Conservation (phyloP, 2,888 invertebrate genomes). For the Stenichneumon culpator region DNA sequence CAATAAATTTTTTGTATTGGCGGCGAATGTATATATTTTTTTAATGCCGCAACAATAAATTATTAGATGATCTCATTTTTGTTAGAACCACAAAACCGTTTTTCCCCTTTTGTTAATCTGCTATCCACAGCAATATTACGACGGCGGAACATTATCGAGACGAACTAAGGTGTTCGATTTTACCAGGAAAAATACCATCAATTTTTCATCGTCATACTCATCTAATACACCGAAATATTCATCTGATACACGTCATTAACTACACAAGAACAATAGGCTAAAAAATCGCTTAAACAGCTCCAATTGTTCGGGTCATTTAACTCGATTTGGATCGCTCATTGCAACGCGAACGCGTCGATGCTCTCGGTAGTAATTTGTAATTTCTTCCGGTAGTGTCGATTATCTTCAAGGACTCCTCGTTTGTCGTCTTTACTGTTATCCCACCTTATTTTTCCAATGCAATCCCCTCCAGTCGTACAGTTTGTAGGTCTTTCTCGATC, state of each 20-base stretch:
- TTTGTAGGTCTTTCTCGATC: not conserved
- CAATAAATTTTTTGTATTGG: no score
- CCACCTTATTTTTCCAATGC: not conserved
- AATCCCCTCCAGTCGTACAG: no score
- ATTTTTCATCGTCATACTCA: not conserved
- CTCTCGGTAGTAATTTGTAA: slow-evolving; percentile 27
- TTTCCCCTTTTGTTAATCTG: no score
- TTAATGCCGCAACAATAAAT: no score
- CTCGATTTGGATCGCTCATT: slow-evolving; percentile 34
- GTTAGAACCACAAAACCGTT: no score
- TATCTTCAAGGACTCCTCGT: slow-evolving; percentile 19
- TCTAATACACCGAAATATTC: no score
- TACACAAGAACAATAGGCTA: not conserved
- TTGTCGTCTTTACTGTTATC: not conserved
- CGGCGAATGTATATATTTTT: no score
- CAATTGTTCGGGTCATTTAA: slow-evolving; percentile 35
- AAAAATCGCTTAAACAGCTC: not conserved
- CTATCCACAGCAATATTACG: no score
- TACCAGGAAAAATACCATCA: no score
- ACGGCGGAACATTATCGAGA: no score
- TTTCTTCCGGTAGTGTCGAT: slow-evolving; percentile 22
- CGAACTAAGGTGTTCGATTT: no score
- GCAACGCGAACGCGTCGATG: slow-evolving; percentile 28
- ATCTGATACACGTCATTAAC: not conserved
- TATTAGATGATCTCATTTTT: no score